phyloP scores from a whole-genome alignment of 1,140 invertebrate genomes.

The Planococcus citri region DNA sequence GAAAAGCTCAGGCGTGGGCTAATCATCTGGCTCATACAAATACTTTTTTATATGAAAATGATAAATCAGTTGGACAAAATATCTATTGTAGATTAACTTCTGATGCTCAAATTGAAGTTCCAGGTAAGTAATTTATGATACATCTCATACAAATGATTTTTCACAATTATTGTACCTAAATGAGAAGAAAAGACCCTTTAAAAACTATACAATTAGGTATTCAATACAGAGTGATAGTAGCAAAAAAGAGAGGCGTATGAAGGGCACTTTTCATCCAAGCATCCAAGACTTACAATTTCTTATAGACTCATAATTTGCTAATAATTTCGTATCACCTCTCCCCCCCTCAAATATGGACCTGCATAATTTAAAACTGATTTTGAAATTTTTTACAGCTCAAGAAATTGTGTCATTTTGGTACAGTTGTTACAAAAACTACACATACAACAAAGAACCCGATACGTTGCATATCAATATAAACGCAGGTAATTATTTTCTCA shows the following conservation, averaged over 20 bases:
- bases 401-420: constrained; percentile 80
- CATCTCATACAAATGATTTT: not conserved
- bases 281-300: too few relatives aligned
- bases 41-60: constrained; percentile 59
- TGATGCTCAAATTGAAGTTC: constrained; percentile 48
- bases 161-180: too few relatives aligned
- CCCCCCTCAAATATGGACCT: too few relatives aligned
- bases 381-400: constrained; percentile 43
- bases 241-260: too few relatives aligned
- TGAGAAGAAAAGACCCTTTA: too few relatives aligned
- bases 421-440: constrained; percentile 61
- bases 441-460: constrained; percentile 57
- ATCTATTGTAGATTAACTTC: constrained; percentile 56
- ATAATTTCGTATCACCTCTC: too few relatives aligned
- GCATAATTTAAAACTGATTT: too few relatives aligned
- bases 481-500: constrained; percentile 42
- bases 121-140: constrained; percentile 39
- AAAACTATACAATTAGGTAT: too few relatives aligned
- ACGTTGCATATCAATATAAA: constrained; percentile 61
- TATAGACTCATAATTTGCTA: too few relatives aligned
- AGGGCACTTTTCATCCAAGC: too few relatives aligned
- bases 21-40: constrained; percentile 67
- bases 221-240: too few relatives aligned
- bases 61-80: constrained; percentile 60
- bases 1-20: constrained; percentile 71